Evolutionary conservation across 1,140 invertebrate genomes (phyloP).

Genomic region (Drosophila chauvacae): DNA sequence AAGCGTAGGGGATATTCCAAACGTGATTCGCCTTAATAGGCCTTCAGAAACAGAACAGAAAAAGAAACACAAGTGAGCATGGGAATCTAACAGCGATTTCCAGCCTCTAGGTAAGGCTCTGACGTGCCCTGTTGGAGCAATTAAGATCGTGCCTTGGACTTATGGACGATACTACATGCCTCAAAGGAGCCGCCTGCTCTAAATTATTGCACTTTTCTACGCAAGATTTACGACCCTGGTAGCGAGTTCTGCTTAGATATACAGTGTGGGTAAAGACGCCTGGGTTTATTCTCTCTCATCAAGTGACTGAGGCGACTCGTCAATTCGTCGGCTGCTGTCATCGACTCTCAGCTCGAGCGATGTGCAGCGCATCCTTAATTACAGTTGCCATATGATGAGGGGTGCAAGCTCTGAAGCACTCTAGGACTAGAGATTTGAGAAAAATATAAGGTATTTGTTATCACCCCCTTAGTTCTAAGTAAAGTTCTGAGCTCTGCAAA

Average conservation of each 20-base stretch:
- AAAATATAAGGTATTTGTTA: conserved; percentile 55
- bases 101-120: conserved; percentile 33
- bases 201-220: conserved; percentile 71
- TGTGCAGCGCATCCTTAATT: conserved; percentile 81
- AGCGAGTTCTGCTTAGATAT: conserved; percentile 56
- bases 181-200: conserved; percentile 47
- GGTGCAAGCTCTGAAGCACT: not conserved
- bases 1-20: not conserved
- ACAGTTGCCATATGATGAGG: conserved; percentile 21
- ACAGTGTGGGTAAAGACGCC: conserved; percentile 36
- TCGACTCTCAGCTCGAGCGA: conserved; percentile 60
- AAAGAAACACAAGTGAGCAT: not conserved
- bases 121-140: conserved; percentile 35
- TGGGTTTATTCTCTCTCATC: conserved; percentile 16
- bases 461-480: conserved; percentile 15
- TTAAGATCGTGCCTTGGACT: conserved; percentile 42
- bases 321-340: conserved; percentile 58
- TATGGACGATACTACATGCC: conserved; percentile 4
- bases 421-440: conserved; percentile 6
- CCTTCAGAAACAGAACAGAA: conserved; percentile 15
- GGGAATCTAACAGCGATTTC: not conserved
- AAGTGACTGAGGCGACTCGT: conserved; percentile 52
- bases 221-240: conserved; percentile 61
- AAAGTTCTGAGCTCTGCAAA: conserved; percentile 27
- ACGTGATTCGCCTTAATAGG: conserved; percentile 36